Evolutionary conservation across 2,888 invertebrate species (phyloP), one percentile per base, ranked within the genome.

Genomic region (Anthrax anthrax): DNA sequence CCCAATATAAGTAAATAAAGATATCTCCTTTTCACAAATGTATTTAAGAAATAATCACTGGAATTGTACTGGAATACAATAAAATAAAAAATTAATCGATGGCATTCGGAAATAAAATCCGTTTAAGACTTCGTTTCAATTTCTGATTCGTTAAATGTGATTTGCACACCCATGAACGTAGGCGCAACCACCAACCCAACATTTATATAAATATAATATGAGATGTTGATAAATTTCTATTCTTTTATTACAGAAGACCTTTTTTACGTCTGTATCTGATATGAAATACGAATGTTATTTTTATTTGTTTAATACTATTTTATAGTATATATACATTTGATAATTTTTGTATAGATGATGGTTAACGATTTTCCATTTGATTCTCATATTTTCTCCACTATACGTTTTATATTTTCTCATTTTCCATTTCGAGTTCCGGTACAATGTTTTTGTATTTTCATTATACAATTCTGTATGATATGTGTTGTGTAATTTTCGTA

Each of bases 121-220:
- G 13, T 12, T 32, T 32, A 12, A 43, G 37, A 44, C 40, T 44
- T 37, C 40, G 37, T 44, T 50, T 48, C 46, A 46, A 48, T 50
- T 48, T 50, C 46, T 50, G 50, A 50, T 50, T 50, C 50, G 50
- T 46, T 50, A 44, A 46, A 34, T 42, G 29, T 42, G 41, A 36
- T 41, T 37, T 40, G 23, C 41, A 46, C 46, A 46, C 46, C 41
- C 41, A 19, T 18, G 42, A 37, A 39, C 27, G 46, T 46, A 46
- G 46, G 46, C 46, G 42, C 41, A 41, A 29, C 46, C 41, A 41
- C 36, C 46, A 46, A 12, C 13, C 29, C 29, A 32, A 23, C 4
- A 6, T 8, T 8, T 23, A 23, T 23, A 8, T 23, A 23, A 23
- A 6, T 4, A 23, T 23, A 8, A 23, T 23, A 23, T 23, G 23